These are phyloP conservation scores for Periophthalmodon schlosseri DNA, from an alignment of 2,113 vertebrate genomes.

Conservation along the genomic window DNA sequence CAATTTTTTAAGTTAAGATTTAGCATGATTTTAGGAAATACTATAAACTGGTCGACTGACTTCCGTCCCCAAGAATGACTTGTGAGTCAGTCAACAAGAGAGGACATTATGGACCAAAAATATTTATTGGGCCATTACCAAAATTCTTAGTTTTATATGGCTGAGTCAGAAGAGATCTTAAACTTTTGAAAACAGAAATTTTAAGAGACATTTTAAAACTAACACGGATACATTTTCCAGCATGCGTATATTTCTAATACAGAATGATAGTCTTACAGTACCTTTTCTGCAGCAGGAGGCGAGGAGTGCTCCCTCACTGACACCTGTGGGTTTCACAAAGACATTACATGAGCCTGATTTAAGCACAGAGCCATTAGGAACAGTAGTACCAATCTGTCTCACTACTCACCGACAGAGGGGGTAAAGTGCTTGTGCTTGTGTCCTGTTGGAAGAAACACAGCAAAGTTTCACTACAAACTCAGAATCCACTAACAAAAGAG, in stretches of 20 bases:
- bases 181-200: no score
- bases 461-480: constrained; percentile 22
- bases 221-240: neutral
- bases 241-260: neutral
- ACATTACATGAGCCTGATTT: constrained; percentile 56
- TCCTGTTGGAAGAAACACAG: constrained; percentile 64
- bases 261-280: constrained; percentile 23
- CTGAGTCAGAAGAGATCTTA: no score
- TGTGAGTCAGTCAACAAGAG: no score
- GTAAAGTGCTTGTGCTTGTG: constrained; percentile 56
- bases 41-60: no score
- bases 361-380: constrained; percentile 9
- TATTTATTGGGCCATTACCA: neutral
- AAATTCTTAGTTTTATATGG: neutral
- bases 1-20: constrained; percentile 10
- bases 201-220: no score
- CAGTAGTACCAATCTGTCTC: constrained; percentile 10
- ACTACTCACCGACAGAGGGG: constrained; percentile 75
- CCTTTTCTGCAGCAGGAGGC: constrained; percentile 50
- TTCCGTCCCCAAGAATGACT: no score
- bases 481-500: neutral
- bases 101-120: no score
- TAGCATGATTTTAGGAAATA: no score
- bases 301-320: constrained; percentile 64
- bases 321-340: constrained; percentile 72